phyloP scores from a whole-genome alignment of 2,888 invertebrate genomes.

The Tubiluchus corallicola region DNA sequence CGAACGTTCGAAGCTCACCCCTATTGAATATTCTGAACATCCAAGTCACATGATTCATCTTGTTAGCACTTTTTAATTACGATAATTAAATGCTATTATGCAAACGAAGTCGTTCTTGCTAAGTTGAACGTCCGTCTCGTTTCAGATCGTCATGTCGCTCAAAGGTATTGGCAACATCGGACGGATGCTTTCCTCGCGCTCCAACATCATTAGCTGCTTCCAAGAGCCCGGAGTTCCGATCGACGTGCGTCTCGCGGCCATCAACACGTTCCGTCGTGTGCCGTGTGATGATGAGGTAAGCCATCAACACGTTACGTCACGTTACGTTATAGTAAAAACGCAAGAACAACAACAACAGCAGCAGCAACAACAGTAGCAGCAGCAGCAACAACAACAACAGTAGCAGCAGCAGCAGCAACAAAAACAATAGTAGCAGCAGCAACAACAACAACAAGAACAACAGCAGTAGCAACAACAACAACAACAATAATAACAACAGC shows the following conservation, averaged over 20 bases:
- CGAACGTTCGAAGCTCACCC: no score
- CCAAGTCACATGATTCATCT: no score
- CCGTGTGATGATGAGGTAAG: slow-evolving; percentile 36
- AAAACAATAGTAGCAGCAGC: slow-evolving; percentile 1
- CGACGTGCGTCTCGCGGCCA: slow-evolving; percentile 53
- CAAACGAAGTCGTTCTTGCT: no score
- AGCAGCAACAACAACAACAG: not conserved
- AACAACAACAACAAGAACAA: not conserved
- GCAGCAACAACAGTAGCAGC: not conserved
- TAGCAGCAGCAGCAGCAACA: no score
- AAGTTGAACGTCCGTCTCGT: not conserved
- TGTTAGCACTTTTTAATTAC: no score
- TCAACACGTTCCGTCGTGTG: slow-evolving; percentile 55
- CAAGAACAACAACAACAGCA: not conserved
- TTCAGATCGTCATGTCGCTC: slow-evolving; percentile 9
- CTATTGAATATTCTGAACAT: no score
- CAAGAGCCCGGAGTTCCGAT: slow-evolving; percentile 39
- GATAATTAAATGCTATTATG: no score
- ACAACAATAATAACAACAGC: not conserved
- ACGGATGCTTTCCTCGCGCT: slow-evolving; percentile 32
- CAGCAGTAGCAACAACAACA: not conserved
- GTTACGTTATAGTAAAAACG: not conserved
- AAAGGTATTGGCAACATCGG: slow-evolving; percentile 36
- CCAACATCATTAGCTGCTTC: slow-evolving; percentile 20
- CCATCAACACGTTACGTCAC: not conserved